Evolutionary conservation across 2,888 invertebrate species (phyloP).

Genomic region (Leucoptera coffeella): DNA sequence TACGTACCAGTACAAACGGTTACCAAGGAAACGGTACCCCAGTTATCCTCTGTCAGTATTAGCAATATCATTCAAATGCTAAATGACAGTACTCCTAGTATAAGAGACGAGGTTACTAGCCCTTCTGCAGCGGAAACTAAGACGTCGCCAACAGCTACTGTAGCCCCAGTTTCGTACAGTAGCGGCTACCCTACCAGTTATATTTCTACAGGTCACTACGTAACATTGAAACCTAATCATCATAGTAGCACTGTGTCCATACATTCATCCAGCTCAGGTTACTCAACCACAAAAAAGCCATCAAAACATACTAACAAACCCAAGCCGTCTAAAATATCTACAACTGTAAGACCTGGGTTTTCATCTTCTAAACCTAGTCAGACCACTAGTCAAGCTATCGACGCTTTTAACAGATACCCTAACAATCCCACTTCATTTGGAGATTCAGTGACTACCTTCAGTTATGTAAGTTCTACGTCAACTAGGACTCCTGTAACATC

Average conservation of each 20-base stretch:
- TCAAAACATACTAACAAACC: slow-evolving; percentile 21
- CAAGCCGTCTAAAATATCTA: slow-evolving; percentile 15
- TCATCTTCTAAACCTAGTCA: slow-evolving; percentile 33
- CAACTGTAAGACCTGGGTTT: slow-evolving; percentile 15
- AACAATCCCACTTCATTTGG: slow-evolving; percentile 33
- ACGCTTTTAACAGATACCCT: slow-evolving; percentile 37
- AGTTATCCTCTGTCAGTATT: slow-evolving; percentile 36
- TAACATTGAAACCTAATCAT: slow-evolving; percentile 31
- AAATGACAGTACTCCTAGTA: slow-evolving; percentile 41
- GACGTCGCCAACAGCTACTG: slow-evolving; percentile 23
- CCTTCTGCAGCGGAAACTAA: slow-evolving; percentile 29
- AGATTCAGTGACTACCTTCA: slow-evolving; percentile 30
- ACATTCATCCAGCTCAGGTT: slow-evolving; percentile 5
- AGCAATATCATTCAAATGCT: slow-evolving; percentile 60
- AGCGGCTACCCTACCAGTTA: slow-evolving; percentile 23
- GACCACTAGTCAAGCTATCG: slow-evolving; percentile 38
- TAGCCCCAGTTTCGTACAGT: slow-evolving; percentile 20
- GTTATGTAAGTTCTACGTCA: slow-evolving; percentile 27
- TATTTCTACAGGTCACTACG: slow-evolving; percentile 31
- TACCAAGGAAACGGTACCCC: slow-evolving; percentile 37
- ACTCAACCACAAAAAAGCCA: slow-evolving; percentile 16
- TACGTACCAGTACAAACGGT: slow-evolving; percentile 55
- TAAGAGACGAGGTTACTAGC: slow-evolving; percentile 26
- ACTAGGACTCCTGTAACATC: slow-evolving; percentile 21
- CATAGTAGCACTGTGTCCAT: slow-evolving; percentile 8